Conservation (phyloP, 2,797 vertebrate species). For the Diceros bicornis region DNA sequence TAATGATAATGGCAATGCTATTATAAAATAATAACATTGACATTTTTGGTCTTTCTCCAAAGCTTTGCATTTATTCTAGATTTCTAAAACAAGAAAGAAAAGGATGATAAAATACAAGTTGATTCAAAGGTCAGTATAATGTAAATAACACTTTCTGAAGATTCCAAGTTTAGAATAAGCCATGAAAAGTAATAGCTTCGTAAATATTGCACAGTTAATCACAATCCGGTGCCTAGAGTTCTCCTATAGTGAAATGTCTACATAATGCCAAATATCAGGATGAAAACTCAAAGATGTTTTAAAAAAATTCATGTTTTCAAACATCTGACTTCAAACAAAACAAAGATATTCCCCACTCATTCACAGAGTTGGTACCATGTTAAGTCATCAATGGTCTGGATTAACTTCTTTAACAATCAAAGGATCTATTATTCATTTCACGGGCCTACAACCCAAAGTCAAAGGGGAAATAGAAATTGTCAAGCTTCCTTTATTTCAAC, state of each 20-base stretch:
- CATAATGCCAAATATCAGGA: not conserved
- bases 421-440: constrained; percentile 7
- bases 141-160: constrained; percentile 50
- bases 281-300: not conserved
- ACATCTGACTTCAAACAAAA: not conserved
- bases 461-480: not conserved
- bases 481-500: not conserved
- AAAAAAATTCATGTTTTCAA: constrained; percentile 9
- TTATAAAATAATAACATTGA: constrained; percentile 66
- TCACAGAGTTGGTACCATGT: not conserved
- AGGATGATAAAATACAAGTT: constrained; percentile 6
- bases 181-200: not conserved
- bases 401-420: not conserved
- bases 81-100: constrained; percentile 61
- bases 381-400: not conserved
- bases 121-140: constrained; percentile 33
- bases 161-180: not conserved
- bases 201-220: not conserved
- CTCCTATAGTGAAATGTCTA: not conserved
- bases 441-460: not conserved
- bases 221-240: not conserved
- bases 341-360: not conserved
- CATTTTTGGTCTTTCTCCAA: constrained; percentile 37
- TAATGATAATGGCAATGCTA: constrained; percentile 52
- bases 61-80: constrained; percentile 36